Evolutionary conservation across 2,113 vertebrate species (phyloP).

Genomic region (Syngnathus typhle): DNA sequence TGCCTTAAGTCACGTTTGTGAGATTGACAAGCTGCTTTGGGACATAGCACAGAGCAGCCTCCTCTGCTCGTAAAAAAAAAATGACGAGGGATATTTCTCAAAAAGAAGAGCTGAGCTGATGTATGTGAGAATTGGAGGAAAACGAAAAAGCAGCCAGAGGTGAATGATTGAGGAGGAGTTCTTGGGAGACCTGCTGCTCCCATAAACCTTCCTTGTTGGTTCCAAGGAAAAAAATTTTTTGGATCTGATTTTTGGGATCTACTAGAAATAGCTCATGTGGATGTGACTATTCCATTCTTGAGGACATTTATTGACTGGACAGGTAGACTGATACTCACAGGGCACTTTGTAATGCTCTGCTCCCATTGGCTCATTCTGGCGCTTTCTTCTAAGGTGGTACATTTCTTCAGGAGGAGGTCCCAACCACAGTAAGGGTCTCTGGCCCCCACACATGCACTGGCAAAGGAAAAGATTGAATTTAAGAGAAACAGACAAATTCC

Average conservation of each 20-base stretch:
- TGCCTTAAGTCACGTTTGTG: not conserved
- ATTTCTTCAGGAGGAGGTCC: constrained; percentile 88
- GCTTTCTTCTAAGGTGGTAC: constrained; percentile 89
- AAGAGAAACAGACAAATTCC: no score
- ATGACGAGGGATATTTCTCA: constrained; percentile 14
- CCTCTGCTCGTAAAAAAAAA: constrained; percentile 33
- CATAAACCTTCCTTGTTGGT: constrained; percentile 37
- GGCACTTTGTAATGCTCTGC: constrained; percentile 85
- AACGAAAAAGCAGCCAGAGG: constrained; percentile 35
- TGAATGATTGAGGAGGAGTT: constrained; percentile 33
- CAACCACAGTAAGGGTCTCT: constrained; percentile 96
- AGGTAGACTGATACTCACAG: constrained; percentile 72
- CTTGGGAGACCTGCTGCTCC: constrained; percentile 8
- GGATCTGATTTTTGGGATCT: not conserved
- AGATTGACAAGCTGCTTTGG: not conserved
- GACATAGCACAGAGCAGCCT: constrained; percentile 9
- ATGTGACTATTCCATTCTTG: not conserved
- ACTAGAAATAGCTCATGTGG: not conserved
- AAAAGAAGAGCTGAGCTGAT: constrained; percentile 18
- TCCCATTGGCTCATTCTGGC: constrained; percentile 95
- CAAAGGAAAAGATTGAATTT: not conserved
- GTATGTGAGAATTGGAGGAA: constrained; percentile 26
- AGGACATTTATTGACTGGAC: no score
- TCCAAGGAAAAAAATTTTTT: constrained; percentile 1
- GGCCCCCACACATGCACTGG: constrained; percentile 85